Evolutionary conservation across 2,113 vertebrate genomes (phyloP), one percentile per base, ranked within the genome.

Genomic region (Galeopterus variegatus): DNA sequence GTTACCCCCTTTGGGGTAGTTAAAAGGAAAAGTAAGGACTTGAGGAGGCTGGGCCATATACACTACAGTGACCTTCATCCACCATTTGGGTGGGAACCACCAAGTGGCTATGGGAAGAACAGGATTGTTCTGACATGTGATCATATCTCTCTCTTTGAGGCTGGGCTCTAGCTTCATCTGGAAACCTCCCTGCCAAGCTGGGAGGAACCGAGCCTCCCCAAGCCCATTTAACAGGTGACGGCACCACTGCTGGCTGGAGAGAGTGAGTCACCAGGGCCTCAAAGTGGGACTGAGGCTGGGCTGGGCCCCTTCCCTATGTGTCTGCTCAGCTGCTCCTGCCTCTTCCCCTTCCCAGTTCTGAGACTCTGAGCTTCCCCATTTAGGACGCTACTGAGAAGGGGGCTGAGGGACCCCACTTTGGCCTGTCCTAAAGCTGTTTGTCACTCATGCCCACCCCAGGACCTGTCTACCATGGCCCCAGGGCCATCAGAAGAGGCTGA

Each of bases 271-370:
- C 70, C 23, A 54, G 75, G 45, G 94, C 41, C 11, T 23, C 41
- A 19, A 21, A 73, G 62, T 23, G 64, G 50, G 31, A 1, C 75
- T n/a, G 11, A 58, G 11, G 72, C 54, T n/a, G 18, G 18, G 67
- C 76, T n/a, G 41, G 23, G 6, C 75, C 36, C 77, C 80, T 93
- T 92, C 54, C 87, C 36, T 36, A 0, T 7, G 24, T 14, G 56
- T 67, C 77, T 26, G 41, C 54, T 88, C n/a, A n/a, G 65, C 23
- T 62, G 15, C 58, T 88, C 23, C 8, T 2, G 67, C 87, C 58
- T 94, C 93, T 96, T 97, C 96, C 76, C 45, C 75, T 97, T 95
- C 83, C 97, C 21, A 10, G 50, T 85, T 83, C 70, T 7, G 50
- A 87, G 92, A 79, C 28, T 11, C 65, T 48, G 73, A 86, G 69